Base-by-base conservation (phyloP, 2,888 invertebrate species). In the Calameuta idolon region DNA sequence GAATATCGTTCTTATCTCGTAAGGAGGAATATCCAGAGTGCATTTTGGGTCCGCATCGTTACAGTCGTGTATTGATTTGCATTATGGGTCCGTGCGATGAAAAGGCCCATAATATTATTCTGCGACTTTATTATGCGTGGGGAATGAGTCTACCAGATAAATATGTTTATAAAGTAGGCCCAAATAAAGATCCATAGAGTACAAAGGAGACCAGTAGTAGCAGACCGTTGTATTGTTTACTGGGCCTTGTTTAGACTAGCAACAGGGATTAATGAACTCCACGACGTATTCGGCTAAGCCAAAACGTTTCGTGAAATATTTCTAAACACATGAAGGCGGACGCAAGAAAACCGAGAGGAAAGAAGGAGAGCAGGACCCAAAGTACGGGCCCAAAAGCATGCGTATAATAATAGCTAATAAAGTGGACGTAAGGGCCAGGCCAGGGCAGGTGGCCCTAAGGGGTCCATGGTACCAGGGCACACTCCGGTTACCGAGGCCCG, bases 391-490 rank as follows among this genome's bases (percentile, higher is more conserved):
- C 84, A 82, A 84, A 89, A 85, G 87, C 87, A 86, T 85, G 87
- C 86, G 87, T 89, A 87, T 90, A 91, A 91, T 90, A 91, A 90
- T 90, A 89, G 88, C 88, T 90, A 90, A 90, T 91, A 90, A 90
- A 90, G 87, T 87, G 89, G 84, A 88, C 88, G 87, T 85, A 83
- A 86, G 84, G 82, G 83, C 77, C 68, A 37, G 68, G 74, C 34
- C 85, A 85, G 83, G 86, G 89, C 90, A 89, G 89, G 90, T 89
- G 89, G 88, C 84, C 81, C 83, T 83, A 76, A 73, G 77, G 82
- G 79, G 78, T 79, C 74, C 77, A 77, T 76, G 80, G 68, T 69
- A 73, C 69, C 69, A 78, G 84, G 86, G 86, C 87, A 84, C 84
- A 85, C 88, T 86, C 86, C 85, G 85, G 85, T 88, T 88, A 88